phyloP scores from a whole-genome alignment of 2,113 vertebrate species.

The Parotia lawesii region DNA sequence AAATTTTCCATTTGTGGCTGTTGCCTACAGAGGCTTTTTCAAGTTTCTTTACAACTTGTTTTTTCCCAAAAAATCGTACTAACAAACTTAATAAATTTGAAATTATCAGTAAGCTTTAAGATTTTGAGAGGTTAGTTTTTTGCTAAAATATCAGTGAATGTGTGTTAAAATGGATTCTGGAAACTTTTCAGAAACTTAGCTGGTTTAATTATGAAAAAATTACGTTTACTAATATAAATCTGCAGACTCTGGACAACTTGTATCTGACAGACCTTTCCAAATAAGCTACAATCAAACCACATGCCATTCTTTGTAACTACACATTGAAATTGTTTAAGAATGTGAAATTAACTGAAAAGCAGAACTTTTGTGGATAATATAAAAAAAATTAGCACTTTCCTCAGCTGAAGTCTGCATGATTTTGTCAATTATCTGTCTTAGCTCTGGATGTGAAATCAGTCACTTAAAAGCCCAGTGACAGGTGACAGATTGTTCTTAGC shows the following conservation, averaged over 20 bases:
- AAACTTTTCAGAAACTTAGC: neutral
- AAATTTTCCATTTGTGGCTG: neutral
- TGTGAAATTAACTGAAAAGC: neutral
- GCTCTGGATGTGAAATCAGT: neutral
- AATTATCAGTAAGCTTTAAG: neutral
- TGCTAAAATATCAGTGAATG: neutral
- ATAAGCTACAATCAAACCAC: neutral
- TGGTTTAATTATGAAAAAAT: neutral
- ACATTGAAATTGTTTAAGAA: neutral
- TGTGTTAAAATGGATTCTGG: neutral
- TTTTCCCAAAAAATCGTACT: neutral
- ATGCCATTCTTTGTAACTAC: neutral
- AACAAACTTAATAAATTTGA: neutral
- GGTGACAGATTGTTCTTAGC: neutral
- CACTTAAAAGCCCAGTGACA: neutral
- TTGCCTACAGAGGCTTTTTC: neutral
- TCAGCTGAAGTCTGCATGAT: neutral
- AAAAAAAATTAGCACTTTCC: neutral
- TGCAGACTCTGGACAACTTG: neutral
- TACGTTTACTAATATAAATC: neutral
- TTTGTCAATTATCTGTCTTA: conserved; percentile 18
- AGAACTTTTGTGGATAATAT: neutral
- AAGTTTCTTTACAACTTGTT: neutral
- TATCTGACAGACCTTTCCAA: neutral
- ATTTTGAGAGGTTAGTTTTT: neutral